Evolutionary conservation across 2,113 vertebrate species (phyloP), one percentile per base, ranked within the genome.

Genomic region (Pungitius pungitius): DNA sequence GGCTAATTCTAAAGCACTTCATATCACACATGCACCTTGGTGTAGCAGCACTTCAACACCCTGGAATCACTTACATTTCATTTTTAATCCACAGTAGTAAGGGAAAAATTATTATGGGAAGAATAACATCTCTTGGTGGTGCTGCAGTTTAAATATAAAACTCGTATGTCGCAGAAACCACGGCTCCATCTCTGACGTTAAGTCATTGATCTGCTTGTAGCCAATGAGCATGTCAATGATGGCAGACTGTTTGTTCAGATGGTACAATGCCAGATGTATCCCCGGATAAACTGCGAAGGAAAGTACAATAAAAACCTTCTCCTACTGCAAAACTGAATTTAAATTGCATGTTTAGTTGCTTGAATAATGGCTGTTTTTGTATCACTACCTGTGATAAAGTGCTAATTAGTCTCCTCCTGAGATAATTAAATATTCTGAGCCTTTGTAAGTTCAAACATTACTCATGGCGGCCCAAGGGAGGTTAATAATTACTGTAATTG

Each of bases 361-460:
- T 76, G 77, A 86, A 77, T 83, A 85, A 88, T 82, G 37, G 59
- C 73, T 80, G 66, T 79, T 83, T 81, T 86, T 71, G 66, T 80
- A 61, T 75, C 68, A 33, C 56, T 80, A 90, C 87, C 85, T 90
- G 85, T 81, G 61, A 62, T 69, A 78, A 74, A 82, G 74, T 54
- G 43, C 73, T 85, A 88, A 91, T 91, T 88, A 84, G 84, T 78
- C 86, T 78, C 88, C 85, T 69, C 74, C 81, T 80, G 83, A 85
- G 88, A 83, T 90, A 88, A 92, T 91, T 37, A 80, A 88, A 88
- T 79, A 87, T 89, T 82, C 81, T 27, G 66, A 86, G 87, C 79
- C 60, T 59, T 81, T 68, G 54, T 80, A 78, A 79, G 79, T 89
- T 87, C 82, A 86, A 80, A 83, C 85, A 76, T 82, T 86, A 70